Conservation (phyloP, 1,140 invertebrate genomes). For the Drosophila subpulchrella region DNA sequence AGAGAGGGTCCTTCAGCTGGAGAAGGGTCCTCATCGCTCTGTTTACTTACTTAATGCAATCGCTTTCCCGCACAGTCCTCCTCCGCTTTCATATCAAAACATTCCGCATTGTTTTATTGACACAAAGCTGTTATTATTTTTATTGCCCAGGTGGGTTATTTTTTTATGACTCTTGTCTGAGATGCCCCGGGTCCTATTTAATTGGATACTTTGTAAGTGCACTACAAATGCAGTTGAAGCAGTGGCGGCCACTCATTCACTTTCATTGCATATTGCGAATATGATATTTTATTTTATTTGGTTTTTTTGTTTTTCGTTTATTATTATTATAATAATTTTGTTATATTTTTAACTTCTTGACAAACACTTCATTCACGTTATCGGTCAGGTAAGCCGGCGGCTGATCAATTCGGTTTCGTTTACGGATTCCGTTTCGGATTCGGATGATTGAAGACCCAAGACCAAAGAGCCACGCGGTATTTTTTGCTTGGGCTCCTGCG, state of each 20-base stretch:
- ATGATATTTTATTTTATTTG: not conserved
- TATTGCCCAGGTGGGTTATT: constrained; percentile 14
- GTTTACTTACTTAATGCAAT: constrained; percentile 55
- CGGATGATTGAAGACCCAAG: constrained; percentile 10
- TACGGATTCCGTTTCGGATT: constrained; percentile 7
- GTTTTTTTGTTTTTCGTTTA: not conserved
- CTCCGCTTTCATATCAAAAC: constrained; percentile 35
- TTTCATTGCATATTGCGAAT: not conserved
- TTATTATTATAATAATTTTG: not conserved
- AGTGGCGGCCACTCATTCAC: constrained; percentile 10
- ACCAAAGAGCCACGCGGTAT: not conserved
- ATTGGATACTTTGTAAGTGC: constrained; percentile 15
- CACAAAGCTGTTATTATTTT: constrained; percentile 40
- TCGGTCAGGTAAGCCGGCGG: constrained; percentile 35
- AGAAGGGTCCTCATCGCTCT: constrained; percentile 16
- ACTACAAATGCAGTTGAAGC: constrained; percentile 7
- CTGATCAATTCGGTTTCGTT: constrained; percentile 27
- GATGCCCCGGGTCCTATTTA: constrained; percentile 3
- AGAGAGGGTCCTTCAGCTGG: constrained; percentile 6
- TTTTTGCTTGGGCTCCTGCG: not conserved
- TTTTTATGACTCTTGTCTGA: constrained; percentile 3
- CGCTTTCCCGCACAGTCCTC: constrained; percentile 31
- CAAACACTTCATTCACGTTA: constrained; percentile 25
- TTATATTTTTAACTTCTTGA: constrained; percentile 17
- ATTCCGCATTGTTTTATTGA: constrained; percentile 47